Base-by-base conservation (phyloP, 2,797 vertebrate species). In the Eidolon dupreanum region DNA sequence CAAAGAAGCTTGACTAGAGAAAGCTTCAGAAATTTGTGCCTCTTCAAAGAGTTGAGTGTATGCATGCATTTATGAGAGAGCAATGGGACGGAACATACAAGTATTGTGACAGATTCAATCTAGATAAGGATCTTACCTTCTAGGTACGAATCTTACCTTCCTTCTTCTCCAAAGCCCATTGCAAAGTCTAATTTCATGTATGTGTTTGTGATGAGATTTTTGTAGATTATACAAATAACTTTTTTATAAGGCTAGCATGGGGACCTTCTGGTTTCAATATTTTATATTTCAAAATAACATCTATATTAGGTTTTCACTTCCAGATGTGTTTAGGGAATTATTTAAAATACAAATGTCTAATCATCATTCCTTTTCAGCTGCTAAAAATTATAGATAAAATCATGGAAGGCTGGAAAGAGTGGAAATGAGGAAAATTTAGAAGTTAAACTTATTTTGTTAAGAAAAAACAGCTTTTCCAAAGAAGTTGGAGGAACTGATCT, bases 361-460 rank as follows among this genome's bases (percentile, higher is more conserved):
- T 24, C 8, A 75, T n/a, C 8, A 75, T n/a, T 55, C 7, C 17
- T 92, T n/a, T 73, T 41, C 13, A 20, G 36, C 87, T 83, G 4
- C 53, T 81, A 28, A 84, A 90, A 55, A 9, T 63, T 53, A 88
- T 0, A 89, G 24, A 82, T 49, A 75, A 70, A 90, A 91, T 73
- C 15, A 61, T 26, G 16, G n/a, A 66, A 71, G 8, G 16, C 17
- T 82, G 88, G 36, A 17, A 77, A 92, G 85, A 66, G 19, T 83
- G 6, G 46, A 53, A 81, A 6, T 51, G 0, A 66, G 68, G 65
- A 96, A 92, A 93, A 71, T 61, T 41, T 41, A 68, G 74, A 97
- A 95, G 7, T 81, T 93, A 57, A 75, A 86, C 8, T 85, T 66
- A 94, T 46, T 95, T 75, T 81, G 24, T 81, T 79, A 87, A 75